phyloP scores from a whole-genome alignment of 1,140 invertebrate genomes.

The Drosophila triauraria region DNA sequence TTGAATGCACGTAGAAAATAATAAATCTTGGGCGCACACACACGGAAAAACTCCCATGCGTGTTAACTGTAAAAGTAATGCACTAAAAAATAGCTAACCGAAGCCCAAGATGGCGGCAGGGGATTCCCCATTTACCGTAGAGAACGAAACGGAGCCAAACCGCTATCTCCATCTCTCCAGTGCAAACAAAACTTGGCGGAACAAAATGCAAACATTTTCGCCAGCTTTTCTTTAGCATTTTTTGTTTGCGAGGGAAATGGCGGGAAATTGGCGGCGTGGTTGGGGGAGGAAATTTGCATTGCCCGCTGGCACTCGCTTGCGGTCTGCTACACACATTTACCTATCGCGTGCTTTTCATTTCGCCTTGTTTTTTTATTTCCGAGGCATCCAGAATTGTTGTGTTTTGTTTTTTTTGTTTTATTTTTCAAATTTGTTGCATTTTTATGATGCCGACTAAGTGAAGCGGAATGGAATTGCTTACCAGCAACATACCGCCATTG shows the following conservation, averaged over 20 bases:
- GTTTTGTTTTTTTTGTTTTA: conserved; percentile 31
- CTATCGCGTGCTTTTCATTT: conserved; percentile 30
- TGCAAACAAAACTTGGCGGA: conserved; percentile 72
- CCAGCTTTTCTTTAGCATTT: conserved; percentile 20
- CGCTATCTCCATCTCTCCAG: conserved; percentile 69
- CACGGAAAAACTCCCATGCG: conserved; percentile 1
- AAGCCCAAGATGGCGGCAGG: conserved; percentile 1
- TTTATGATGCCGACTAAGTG: conserved; percentile 54
- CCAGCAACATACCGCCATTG: conserved; percentile 36
- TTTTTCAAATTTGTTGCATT: conserved; percentile 78
- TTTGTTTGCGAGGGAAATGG: conserved; percentile 42
- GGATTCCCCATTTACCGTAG: conserved; percentile 7
- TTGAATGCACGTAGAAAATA: conserved; percentile 61
- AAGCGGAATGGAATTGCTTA: conserved; percentile 65
- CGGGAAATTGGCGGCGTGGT: conserved; percentile 15
- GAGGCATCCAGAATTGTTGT: conserved; percentile 14
- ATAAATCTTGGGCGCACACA: conserved; percentile 49
- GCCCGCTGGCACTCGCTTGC: conserved; percentile 44
- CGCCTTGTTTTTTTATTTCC: not conserved
- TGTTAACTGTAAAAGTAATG: conserved; percentile 42
- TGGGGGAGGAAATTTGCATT: conserved; percentile 40
- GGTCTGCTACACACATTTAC: conserved; percentile 44
- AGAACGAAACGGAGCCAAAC: conserved; percentile 32
- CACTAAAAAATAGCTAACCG: conserved; percentile 46
- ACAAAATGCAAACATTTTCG: conserved; percentile 75